A percentile compares a stretch with the other conserved stretches of the same genome.
Evolutionary conservation across 2,888 invertebrate species (phyloP).

Genomic region (Eupithecia inturbata): DNA sequence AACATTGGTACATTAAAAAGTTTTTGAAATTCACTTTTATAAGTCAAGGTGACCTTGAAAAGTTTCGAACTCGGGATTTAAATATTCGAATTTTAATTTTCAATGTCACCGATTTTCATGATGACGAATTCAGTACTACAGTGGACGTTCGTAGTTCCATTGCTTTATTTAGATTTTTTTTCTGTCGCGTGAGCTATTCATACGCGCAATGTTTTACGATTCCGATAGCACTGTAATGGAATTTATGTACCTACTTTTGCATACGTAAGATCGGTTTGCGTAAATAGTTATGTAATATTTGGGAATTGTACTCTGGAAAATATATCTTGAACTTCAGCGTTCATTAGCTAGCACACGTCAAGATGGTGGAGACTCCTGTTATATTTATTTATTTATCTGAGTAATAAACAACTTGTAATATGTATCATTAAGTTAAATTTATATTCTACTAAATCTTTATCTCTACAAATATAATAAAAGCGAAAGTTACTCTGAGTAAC

Average conservation of each 20-base stretch:
- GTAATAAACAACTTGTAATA: too few relatives aligned
- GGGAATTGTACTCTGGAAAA: neutral
- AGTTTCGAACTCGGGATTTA: constrained; percentile 7
- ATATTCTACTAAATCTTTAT: neutral
- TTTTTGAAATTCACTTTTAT: neutral
- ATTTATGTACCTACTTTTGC: constrained; percentile 21
- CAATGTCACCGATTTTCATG: constrained; percentile 60
- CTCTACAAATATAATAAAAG: neutral
- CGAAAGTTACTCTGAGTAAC: neutral
- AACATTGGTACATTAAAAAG: constrained; percentile 51
- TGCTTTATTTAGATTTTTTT: constrained; percentile 63
- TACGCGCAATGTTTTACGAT: constrained; percentile 58
- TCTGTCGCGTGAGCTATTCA: constrained; percentile 51
- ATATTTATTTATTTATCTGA: neutral
- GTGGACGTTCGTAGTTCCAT: constrained; percentile 46
- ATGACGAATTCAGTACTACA: constrained; percentile 52
- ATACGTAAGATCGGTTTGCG: constrained; percentile 23
- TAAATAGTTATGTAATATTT: constrained; percentile 16
- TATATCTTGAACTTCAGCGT: neutral
- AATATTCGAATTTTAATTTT: constrained; percentile 40
- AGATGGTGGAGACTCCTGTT: neutral
- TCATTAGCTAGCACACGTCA: neutral
- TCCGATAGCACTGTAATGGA: constrained; percentile 50
- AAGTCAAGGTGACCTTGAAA: constrained; percentile 17
- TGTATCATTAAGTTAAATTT: too few relatives aligned